A percentile compares a stretch with the other conserved stretches of the same genome.
Conservation (phyloP, 2,888 invertebrate species). For the Schrankia costaestrigalis region DNA sequence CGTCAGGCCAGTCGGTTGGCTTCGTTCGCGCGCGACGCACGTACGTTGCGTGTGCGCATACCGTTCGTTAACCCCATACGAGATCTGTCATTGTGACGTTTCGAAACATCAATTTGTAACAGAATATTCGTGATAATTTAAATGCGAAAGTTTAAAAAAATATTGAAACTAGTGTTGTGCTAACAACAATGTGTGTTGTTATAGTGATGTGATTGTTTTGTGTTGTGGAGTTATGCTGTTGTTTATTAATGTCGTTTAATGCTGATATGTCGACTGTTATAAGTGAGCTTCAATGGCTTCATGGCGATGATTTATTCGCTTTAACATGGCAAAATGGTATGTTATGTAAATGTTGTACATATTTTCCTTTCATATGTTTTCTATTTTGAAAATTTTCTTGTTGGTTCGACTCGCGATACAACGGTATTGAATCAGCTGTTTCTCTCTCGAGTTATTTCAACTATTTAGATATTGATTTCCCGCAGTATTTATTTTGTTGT, state of each 20-base stretch:
- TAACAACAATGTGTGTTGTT: conserved; percentile 45
- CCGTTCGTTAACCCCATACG: conserved; percentile 55
- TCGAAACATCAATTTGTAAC: conserved; percentile 51
- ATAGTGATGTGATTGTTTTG: conserved; percentile 63
- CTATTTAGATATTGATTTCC: no score
- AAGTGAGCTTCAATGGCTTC: conserved; percentile 75
- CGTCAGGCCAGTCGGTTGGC: conserved; percentile 52
- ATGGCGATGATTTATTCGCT: conserved; percentile 74
- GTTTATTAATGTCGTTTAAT: conserved; percentile 69
- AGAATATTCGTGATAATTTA: conserved; percentile 30
- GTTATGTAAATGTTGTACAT: no score
- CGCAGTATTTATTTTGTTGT: no score
- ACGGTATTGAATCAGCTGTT: conserved; percentile 9
- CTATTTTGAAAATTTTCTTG: no score
- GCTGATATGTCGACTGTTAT: conserved; percentile 76
- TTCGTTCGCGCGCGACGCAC: conserved; percentile 57
- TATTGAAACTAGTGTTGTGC: conserved; percentile 46
- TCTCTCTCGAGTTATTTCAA: no score
- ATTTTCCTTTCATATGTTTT: conserved; percentile 6
- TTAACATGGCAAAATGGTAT: conserved; percentile 77
- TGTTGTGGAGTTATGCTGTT: conserved; percentile 58
- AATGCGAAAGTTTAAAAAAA: conserved; percentile 26
- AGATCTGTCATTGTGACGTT: conserved; percentile 73
- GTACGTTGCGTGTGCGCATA: conserved; percentile 49
- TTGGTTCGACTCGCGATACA: no score